Conservation (phyloP, 2,888 invertebrate genomes). For the Gibbula magus region DNA sequence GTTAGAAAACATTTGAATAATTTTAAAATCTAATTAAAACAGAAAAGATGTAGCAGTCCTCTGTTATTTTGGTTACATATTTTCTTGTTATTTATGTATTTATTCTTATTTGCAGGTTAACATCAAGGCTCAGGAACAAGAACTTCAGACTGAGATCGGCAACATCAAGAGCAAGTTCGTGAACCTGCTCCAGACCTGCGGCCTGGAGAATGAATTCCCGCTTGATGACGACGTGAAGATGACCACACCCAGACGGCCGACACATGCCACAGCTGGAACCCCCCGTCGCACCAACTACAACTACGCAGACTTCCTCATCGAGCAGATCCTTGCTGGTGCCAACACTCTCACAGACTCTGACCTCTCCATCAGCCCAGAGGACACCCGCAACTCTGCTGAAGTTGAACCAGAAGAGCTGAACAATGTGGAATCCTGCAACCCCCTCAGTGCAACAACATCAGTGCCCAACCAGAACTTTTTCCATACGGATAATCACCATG, state of each 20-base stretch:
- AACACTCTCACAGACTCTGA: conserved; percentile 33
- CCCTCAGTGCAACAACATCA: not conserved
- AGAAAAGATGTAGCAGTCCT: too few species aligned
- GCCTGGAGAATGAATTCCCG: conserved; percentile 53
- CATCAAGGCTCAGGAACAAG: conserved; percentile 54
- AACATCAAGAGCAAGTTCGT: conserved; percentile 59
- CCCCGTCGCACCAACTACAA: conserved; percentile 26
- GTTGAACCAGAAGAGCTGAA: not conserved
- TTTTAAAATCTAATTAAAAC: too few species aligned
- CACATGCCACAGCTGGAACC: conserved; percentile 22
- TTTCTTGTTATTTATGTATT: conserved; percentile 6
- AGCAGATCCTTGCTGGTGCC: conserved; percentile 43
- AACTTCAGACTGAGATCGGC: conserved; percentile 57
- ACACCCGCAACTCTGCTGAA: conserved; percentile 6
- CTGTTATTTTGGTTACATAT: too few species aligned
- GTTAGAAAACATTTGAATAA: too few species aligned
- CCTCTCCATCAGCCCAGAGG: conserved; percentile 29
- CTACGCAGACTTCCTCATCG: conserved; percentile 48
- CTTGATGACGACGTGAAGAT: conserved; percentile 30
- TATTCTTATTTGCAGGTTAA: conserved; percentile 50
- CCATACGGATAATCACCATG: conserved; percentile 2
- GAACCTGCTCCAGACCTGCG: conserved; percentile 58
- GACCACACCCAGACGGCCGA: conserved; percentile 24
- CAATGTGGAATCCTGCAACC: conserved; percentile 9
- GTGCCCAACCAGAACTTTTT: conserved; percentile 9